Evolutionary conservation across 2,113 vertebrate genomes (phyloP).

Genomic region (Cariama cristata): DNA sequence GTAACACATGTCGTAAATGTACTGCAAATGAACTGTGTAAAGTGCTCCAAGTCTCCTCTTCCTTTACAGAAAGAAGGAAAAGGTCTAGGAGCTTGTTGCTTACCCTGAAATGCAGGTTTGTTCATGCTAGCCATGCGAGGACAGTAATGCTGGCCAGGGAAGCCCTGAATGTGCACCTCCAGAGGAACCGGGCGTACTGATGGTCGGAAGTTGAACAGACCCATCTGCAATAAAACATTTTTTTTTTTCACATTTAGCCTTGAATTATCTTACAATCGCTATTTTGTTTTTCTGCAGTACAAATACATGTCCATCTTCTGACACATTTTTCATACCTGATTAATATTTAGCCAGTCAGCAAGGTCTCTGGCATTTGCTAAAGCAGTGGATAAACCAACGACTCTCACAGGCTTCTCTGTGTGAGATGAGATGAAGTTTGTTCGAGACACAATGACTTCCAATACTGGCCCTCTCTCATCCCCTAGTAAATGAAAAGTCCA

Average conservation of each 20-base stretch:
- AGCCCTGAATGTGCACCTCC: constrained; percentile 97
- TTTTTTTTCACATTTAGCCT: not conserved
- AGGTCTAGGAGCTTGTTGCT: not conserved
- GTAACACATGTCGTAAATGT: constrained; percentile 13
- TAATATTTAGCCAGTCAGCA: constrained; percentile 95
- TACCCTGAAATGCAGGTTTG: constrained; percentile 97
- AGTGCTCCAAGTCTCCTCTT: not conserved
- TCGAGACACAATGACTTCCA: constrained; percentile 97
- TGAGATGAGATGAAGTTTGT: constrained; percentile 99
- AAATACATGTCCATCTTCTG: not conserved
- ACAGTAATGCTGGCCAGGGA: constrained; percentile 98
- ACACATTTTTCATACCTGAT: constrained; percentile 80
- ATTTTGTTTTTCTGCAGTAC: not conserved
- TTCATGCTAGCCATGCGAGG: constrained; percentile 99
- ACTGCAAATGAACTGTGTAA: not conserved
- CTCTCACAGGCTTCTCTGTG: constrained; percentile 88
- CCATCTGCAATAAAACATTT: constrained; percentile 82
- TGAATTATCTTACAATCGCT: not conserved
- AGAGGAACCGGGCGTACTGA: constrained; percentile 97
- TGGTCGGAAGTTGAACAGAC: constrained; percentile 97
- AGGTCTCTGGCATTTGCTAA: constrained; percentile 97
- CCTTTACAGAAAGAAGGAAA: not conserved
- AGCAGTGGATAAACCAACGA: constrained; percentile 97
- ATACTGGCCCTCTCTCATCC: constrained; percentile 95
- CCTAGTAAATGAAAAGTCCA: constrained; percentile 74